These are phyloP conservation scores for Chionomys nivalis DNA, from an alignment of 2,113 vertebrate species.

Conservation along the genomic window DNA sequence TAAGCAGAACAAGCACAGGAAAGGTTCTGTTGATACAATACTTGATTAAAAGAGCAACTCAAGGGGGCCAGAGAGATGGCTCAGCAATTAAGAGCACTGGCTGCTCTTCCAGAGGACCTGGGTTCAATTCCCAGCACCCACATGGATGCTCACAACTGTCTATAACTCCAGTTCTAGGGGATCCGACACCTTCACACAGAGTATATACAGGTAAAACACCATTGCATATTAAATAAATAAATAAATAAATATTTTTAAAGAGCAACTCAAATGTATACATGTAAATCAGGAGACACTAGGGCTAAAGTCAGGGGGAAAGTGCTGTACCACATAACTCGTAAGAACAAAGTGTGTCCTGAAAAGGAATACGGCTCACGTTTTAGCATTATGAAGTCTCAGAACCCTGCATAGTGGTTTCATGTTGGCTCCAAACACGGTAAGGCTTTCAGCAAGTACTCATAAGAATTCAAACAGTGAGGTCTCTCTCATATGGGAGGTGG, in stretches of 20 bases:
- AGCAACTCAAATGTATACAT: not conserved
- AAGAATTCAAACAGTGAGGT: not conserved
- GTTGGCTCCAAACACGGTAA: not conserved
- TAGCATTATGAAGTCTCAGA: not conserved
- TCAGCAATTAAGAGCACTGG: too few species aligned
- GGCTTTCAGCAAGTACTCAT: not conserved
- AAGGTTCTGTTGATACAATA: not conserved
- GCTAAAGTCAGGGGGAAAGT: not conserved
- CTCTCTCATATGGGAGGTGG: not conserved
- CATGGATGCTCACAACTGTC: too few species aligned
- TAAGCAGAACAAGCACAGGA: not conserved
- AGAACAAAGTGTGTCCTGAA: not conserved
- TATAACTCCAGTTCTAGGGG: too few species aligned
- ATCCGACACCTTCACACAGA: too few species aligned
- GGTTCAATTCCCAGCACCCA: too few species aligned
- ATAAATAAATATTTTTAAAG: too few species aligned
- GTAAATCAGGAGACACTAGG: too few species aligned
- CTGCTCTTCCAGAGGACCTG: too few species aligned
- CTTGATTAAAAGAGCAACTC: not conserved
- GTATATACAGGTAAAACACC: too few species aligned
- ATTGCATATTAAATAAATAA: too few species aligned
- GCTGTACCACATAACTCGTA: not conserved
- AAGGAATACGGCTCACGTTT: not conserved
- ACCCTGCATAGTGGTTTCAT: not conserved
- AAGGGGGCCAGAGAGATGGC: too few species aligned